phyloP scores from a whole-genome alignment of 2,113 vertebrate genomes.

The Pionites leucogaster region DNA sequence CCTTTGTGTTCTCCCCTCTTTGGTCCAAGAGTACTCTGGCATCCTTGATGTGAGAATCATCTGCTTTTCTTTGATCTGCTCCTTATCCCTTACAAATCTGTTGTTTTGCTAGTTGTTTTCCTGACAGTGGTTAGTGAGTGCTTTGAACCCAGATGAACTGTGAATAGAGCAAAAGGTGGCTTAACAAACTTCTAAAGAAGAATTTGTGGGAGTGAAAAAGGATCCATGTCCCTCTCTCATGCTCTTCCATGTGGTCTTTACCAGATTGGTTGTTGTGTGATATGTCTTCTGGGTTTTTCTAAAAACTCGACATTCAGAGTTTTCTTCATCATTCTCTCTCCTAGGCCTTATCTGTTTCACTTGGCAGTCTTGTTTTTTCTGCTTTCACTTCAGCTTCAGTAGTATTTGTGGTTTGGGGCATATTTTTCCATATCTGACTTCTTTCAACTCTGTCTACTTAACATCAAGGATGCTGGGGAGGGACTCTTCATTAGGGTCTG shows the following conservation, averaged over 20 bases:
- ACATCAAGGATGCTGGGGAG: not conserved
- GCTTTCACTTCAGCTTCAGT: not conserved
- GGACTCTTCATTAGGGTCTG: too few species aligned
- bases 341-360: not conserved
- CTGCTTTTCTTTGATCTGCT: not conserved
- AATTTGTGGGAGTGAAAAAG: not conserved
- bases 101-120: not conserved
- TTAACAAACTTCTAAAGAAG: not conserved
- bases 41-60: not conserved
- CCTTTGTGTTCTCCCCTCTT: not conserved
- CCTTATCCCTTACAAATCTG: not conserved
- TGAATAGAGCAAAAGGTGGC: not conserved
- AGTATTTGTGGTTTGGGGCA: not conserved
- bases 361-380: not conserved
- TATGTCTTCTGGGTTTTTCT: not conserved
- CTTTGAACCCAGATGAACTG: not conserved
- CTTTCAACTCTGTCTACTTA: not conserved
- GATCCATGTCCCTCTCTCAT: not conserved
- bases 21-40: not conserved
- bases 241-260: not conserved
- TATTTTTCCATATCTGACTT: not conserved
- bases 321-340: not conserved
- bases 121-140: not conserved
- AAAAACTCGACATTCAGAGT: not conserved
- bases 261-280: not conserved